phyloP scores from a whole-genome alignment of 2,888 invertebrate species.

The Sphaerophoria taeniata region DNA sequence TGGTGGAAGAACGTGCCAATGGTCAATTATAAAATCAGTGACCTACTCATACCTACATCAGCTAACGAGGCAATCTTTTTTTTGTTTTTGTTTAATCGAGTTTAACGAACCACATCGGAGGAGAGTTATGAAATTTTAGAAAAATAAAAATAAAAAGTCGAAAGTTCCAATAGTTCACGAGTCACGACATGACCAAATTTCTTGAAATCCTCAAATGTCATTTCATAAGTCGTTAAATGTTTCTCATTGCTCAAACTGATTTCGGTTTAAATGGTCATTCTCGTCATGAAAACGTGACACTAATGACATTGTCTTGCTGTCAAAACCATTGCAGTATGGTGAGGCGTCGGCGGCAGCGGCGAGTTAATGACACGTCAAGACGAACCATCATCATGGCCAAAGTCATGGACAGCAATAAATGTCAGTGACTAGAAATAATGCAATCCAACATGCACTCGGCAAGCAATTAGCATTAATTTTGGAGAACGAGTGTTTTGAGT shows the following conservation, averaged over 20 bases:
- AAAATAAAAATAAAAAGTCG: too few relatives aligned
- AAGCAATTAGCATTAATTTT: slow-evolving; percentile 45
- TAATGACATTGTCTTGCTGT: slow-evolving; percentile 51
- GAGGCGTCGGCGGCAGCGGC: not conserved
- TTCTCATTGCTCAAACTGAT: slow-evolving; percentile 1
- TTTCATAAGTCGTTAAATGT: not conserved
- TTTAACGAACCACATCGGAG: not conserved
- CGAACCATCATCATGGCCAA: slow-evolving; percentile 52
- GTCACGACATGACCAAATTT: not conserved
- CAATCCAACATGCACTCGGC: not conserved
- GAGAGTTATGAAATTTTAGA: too few relatives aligned
- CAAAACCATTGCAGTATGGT: slow-evolving; percentile 11
- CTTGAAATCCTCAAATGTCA: not conserved
- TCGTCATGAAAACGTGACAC: slow-evolving; percentile 43
- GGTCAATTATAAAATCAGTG: slow-evolving; percentile 36
- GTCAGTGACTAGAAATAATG: not conserved
- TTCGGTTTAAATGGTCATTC: not conserved
- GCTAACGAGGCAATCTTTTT: too few relatives aligned
- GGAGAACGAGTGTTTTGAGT: not conserved
- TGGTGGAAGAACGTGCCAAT: slow-evolving; percentile 21
- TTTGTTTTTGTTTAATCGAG: too few relatives aligned
- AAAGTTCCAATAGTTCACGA: too few relatives aligned
- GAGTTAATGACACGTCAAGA: slow-evolving; percentile 54
- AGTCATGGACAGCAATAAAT: slow-evolving; percentile 48
- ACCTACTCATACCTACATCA: not conserved